phyloP scores from a whole-genome alignment of 2,113 vertebrate genomes.

The Anseranas semipalmata region DNA sequence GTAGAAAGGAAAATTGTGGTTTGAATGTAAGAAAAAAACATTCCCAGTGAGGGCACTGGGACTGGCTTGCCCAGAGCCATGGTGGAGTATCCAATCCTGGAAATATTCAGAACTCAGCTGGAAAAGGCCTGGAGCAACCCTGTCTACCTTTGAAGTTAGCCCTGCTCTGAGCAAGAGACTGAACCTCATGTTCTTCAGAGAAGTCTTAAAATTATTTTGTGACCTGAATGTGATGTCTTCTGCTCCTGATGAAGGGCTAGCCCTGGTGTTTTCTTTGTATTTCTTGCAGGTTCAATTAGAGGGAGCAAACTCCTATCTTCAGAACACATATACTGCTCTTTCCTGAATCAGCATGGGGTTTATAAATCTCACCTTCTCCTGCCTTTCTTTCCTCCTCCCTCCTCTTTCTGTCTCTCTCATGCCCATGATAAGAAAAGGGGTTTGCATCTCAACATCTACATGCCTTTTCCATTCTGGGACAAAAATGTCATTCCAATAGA shows the following conservation, averaged over 20 bases:
- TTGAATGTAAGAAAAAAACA: not conserved
- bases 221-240: not conserved
- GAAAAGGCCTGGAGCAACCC: not conserved
- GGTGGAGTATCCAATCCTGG: not conserved
- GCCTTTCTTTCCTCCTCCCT: not conserved
- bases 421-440: not conserved
- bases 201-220: not conserved
- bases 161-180: not conserved
- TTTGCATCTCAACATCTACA: not conserved
- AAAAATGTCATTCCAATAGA: not conserved
- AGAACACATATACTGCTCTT: not conserved
- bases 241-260: not conserved
- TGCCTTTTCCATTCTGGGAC: not conserved
- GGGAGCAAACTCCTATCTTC: not conserved
- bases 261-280: not conserved
- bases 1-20: not conserved
- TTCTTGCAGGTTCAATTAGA: accelerated
- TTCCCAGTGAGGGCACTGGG: not conserved
- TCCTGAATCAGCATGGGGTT: not conserved
- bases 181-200: not conserved
- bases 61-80: not conserved
- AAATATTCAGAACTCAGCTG: not conserved
- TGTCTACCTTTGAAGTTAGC: not conserved
- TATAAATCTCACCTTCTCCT: not conserved
- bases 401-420: not conserved